Conservation (phyloP, 2,113 vertebrate genomes). For the Nothoprocta pentlandii region DNA sequence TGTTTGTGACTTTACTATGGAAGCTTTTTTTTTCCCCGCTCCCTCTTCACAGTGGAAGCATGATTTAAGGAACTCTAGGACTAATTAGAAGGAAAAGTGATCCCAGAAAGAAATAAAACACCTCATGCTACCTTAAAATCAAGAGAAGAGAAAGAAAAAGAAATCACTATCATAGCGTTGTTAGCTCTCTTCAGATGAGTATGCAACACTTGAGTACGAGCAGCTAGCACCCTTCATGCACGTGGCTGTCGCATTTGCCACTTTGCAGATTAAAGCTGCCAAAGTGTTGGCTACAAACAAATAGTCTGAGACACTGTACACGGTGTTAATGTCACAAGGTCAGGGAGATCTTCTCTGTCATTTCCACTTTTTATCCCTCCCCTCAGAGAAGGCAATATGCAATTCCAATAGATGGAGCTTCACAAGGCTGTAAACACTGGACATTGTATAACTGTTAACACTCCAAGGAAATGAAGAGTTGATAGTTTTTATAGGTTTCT, state of each 20-base stretch:
- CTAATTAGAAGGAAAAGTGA: background rate
- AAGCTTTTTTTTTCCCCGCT: background rate
- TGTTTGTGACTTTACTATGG: background rate
- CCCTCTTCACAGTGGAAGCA: background rate
- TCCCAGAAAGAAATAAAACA: background rate
- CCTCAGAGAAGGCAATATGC: background rate
- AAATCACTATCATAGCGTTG: background rate
- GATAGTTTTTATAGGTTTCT: background rate
- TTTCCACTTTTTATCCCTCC: too few species aligned
- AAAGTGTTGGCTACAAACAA: background rate
- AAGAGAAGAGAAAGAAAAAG: background rate
- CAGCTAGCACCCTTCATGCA: background rate
- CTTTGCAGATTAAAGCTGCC: background rate
- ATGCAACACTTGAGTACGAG: background rate
- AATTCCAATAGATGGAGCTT: background rate
- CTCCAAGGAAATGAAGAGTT: background rate
- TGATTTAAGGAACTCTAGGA: background rate
- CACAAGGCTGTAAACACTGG: background rate
- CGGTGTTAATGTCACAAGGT: background rate
- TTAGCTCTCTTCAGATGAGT: background rate
- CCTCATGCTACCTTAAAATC: background rate
- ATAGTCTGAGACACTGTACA: background rate
- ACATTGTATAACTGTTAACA: background rate
- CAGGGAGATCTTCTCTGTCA: background rate
- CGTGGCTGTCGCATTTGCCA: background rate